Percentiles rank a stretch among this genome's conserved stretches.
Evolutionary conservation across 2,888 invertebrate genomes (phyloP).

Genomic region (Microctonus brassicae): DNA sequence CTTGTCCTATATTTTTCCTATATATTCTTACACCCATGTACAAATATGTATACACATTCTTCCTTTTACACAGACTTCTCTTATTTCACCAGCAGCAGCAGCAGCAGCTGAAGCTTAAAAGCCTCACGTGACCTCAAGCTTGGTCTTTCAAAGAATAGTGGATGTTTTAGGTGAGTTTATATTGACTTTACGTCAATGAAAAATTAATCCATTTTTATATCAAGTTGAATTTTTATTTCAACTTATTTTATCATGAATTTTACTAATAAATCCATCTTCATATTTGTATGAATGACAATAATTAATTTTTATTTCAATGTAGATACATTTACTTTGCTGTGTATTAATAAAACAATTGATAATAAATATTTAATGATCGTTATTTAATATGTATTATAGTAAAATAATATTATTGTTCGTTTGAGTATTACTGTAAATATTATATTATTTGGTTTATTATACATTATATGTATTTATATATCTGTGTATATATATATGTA

Average conservation of each 20-base stretch:
- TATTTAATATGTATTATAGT: no score
- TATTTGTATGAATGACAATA: neutral
- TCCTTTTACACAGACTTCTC: neutral
- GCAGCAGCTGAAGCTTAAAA: slow-evolving; percentile 26
- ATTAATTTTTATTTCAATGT: no score
- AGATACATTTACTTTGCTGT: no score
- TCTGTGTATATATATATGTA: no score
- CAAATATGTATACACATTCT: neutral
- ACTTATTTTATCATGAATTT: slow-evolving; percentile 16
- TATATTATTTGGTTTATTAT: neutral
- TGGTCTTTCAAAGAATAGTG: neutral
- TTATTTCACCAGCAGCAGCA: slow-evolving; percentile 2
- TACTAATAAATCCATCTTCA: neutral
- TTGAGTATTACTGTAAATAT: neutral
- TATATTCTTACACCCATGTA: slow-evolving; percentile 6
- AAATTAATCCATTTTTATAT: neutral
- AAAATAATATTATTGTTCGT: no score
- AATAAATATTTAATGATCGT: no score
- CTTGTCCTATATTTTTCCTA: neutral
- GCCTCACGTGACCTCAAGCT: slow-evolving; percentile 22
- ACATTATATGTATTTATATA: neutral
- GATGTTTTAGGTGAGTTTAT: neutral
- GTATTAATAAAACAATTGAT: no score
- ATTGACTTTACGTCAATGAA: slow-evolving; percentile 5
- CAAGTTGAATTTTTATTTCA: slow-evolving; percentile 6